Percentiles rank a stretch among this genome's conserved stretches.
Evolutionary conservation across 2,888 invertebrate species (phyloP).

Genomic region (Trachelus troglodyta): DNA sequence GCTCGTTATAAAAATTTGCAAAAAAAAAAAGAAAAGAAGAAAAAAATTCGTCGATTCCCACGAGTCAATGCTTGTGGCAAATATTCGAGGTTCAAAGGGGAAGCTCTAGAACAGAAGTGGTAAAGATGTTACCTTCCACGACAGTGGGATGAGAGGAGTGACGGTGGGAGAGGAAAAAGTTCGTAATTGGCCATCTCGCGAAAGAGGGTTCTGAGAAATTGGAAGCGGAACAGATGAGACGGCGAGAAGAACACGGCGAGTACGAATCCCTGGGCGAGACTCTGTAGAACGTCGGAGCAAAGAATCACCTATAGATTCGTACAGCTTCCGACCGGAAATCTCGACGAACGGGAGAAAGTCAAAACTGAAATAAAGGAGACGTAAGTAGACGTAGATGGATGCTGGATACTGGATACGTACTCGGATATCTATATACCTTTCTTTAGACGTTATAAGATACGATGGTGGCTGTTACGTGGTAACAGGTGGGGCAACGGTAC

Average conservation of each 20-base stretch:
- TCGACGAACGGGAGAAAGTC: background rate
- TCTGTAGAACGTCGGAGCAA: background rate
- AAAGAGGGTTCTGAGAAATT: background rate
- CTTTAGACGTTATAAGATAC: background rate
- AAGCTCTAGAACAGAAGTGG: background rate
- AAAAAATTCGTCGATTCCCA: background rate
- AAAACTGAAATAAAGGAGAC: background rate
- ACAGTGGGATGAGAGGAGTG: background rate
- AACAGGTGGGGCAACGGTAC: constrained; percentile 44
- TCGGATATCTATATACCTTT: background rate
- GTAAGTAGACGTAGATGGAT: background rate
- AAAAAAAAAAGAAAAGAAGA: background rate
- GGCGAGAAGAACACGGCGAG: background rate
- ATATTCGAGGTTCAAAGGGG: background rate
- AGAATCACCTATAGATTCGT: background rate
- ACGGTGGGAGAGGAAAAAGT: background rate
- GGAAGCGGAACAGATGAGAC: background rate
- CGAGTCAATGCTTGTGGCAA: background rate
- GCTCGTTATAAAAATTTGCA: background rate
- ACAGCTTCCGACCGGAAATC: background rate
- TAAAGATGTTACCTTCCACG: background rate
- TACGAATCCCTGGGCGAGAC: background rate
- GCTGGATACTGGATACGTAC: background rate
- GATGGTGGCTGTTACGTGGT: constrained; percentile 22
- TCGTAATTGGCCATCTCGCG: background rate